Conservation (phyloP, 1,140 invertebrate genomes). For the Scaptomyza montana region DNA sequence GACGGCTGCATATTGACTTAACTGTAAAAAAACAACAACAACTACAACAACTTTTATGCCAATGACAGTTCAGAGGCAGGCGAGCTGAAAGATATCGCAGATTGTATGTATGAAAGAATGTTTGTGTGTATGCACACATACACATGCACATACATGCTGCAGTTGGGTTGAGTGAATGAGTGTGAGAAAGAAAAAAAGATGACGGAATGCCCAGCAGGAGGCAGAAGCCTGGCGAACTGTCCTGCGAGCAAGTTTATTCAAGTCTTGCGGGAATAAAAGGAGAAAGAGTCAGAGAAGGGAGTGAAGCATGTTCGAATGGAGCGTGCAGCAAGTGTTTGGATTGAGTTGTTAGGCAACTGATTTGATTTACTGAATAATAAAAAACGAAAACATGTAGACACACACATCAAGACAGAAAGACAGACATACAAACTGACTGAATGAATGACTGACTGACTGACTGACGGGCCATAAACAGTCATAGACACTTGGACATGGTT, state of each 20-base stretch:
- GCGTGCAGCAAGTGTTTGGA: slow-evolving; percentile 80
- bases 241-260: slow-evolving; percentile 20
- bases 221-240: slow-evolving; percentile 6
- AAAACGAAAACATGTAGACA: slow-evolving; percentile 71
- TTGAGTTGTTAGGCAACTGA: slow-evolving; percentile 82
- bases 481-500: slow-evolving; percentile 75
- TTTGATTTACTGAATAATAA: slow-evolving; percentile 83
- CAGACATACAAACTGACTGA: slow-evolving; percentile 35
- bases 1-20: slow-evolving; percentile 82
- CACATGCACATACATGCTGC: slow-evolving; percentile 7
- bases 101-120: background rate
- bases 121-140: background rate
- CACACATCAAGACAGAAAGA: slow-evolving; percentile 18
- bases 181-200: slow-evolving; percentile 9
- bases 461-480: slow-evolving; percentile 74
- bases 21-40: slow-evolving; percentile 72
- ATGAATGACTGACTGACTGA: slow-evolving; percentile 21
- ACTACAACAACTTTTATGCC: slow-evolving; percentile 14
- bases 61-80: slow-evolving; percentile 25
- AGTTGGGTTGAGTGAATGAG: slow-evolving; percentile 1
- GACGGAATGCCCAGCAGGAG: slow-evolving; percentile 25
- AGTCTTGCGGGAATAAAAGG: background rate
- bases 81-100: slow-evolving; percentile 18
- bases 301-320: slow-evolving; percentile 54
- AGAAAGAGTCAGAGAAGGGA: background rate